These are phyloP conservation scores for Falcaria lacertinaria DNA, from an alignment of 2,888 invertebrate species.

Conservation along the genomic window DNA sequence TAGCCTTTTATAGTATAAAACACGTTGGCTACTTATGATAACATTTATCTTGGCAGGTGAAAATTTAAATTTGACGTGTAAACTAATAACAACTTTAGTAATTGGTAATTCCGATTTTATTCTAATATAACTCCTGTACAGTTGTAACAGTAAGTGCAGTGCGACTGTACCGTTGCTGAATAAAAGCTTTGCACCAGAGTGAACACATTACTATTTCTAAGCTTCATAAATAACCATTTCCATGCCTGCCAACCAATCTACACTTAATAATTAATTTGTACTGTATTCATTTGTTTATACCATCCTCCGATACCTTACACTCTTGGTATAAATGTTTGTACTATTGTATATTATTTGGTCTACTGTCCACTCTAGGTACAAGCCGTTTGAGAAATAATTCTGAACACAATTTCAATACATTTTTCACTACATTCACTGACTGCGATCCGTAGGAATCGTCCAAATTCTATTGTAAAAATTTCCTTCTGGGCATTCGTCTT, in stretches of 20 bases:
- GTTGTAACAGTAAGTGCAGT: conserved; percentile 25
- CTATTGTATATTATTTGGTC: conserved; percentile 38
- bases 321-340: conserved; percentile 64
- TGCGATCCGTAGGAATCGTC: conserved; percentile 31
- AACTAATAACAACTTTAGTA: too few species aligned
- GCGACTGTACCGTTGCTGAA: conserved; percentile 62
- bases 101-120: too few species aligned
- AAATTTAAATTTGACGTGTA: too few species aligned
- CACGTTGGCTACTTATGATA: too few species aligned
- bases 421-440: conserved; percentile 66
- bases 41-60: too few species aligned
- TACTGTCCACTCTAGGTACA: conserved; percentile 58
- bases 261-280: conserved; percentile 74
- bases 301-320: conserved; percentile 57
- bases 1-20: too few species aligned
- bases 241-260: conserved; percentile 41
- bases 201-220: conserved; percentile 33
- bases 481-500: conserved; percentile 42
- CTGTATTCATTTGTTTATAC: conserved; percentile 61
- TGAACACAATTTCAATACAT: conserved; percentile 69
- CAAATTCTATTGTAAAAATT: conserved; percentile 49
- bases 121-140: too few species aligned
- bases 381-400: conserved; percentile 51
- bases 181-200: conserved; percentile 67
- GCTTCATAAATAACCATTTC: conserved; percentile 42